These are phyloP conservation scores for Buathra laborator DNA, from an alignment of 2,888 invertebrate genomes.

Conservation along the genomic window DNA sequence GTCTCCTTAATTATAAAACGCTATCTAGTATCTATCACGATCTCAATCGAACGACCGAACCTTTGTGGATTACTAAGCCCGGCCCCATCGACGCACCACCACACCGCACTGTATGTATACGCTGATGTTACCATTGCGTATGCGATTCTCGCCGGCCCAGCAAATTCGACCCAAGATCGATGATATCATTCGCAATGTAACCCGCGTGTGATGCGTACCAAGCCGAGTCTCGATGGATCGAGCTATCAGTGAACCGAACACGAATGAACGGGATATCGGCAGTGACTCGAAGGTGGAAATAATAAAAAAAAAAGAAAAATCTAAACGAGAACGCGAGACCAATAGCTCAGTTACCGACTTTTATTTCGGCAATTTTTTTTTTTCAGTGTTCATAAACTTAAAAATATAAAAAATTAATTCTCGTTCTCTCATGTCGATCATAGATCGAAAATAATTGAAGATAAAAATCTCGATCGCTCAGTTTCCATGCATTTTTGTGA, in stretches of 20 bases:
- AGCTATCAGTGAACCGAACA: slow-evolving; percentile 6
- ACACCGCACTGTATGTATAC: slow-evolving; percentile 78
- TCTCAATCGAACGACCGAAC: slow-evolving; percentile 68
- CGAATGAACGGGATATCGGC: neutral
- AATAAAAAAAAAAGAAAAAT: neutral
- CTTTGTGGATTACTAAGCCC: slow-evolving; percentile 73
- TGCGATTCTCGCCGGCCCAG: slow-evolving; percentile 40
- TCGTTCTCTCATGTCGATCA: too few species aligned
- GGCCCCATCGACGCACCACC: slow-evolving; percentile 82
- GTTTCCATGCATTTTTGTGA: too few species aligned
- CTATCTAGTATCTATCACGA: slow-evolving; percentile 63
- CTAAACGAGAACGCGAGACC: neutral
- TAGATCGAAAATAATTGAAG: too few species aligned
- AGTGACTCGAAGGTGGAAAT: slow-evolving; percentile 1
- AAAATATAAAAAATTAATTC: too few species aligned
- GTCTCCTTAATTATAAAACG: slow-evolving; percentile 65
- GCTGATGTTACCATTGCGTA: slow-evolving; percentile 60
- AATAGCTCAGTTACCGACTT: neutral
- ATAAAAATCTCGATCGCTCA: too few species aligned
- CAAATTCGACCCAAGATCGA: slow-evolving; percentile 47
- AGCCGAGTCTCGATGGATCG: slow-evolving; percentile 21
- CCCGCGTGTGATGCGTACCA: too few species aligned
- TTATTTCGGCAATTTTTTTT: too few species aligned
- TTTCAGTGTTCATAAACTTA: too few species aligned
- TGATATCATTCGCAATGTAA: neutral